A percentile compares a stretch with the other conserved stretches of the same genome.
Conservation (phyloP, 2,797 vertebrate genomes). For the Diglossa cyanea region DNA sequence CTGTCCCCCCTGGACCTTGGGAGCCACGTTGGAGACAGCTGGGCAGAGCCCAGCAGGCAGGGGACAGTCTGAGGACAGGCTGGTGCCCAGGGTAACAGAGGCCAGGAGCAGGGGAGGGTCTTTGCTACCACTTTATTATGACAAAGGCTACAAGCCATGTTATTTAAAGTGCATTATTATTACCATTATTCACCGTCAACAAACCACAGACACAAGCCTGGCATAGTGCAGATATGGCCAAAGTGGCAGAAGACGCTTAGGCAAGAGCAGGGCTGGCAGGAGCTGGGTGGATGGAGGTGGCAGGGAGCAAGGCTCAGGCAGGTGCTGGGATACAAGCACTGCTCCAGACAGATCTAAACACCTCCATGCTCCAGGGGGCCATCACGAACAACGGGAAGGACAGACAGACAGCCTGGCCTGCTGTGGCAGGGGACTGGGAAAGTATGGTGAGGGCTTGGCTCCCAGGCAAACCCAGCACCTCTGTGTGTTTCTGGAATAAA, state of each 20-base stretch:
- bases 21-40: rapidly evolving
- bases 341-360: slow-evolving; percentile 22
- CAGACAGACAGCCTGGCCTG: not conserved
- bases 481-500: rapidly evolving
- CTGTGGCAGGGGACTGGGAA: not conserved
- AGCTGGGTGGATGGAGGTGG: not conserved
- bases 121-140: slow-evolving; percentile 76
- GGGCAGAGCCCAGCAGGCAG: not conserved
- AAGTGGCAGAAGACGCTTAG: not conserved
- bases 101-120: not conserved
- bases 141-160: slow-evolving; percentile 76
- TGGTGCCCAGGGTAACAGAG: not conserved
- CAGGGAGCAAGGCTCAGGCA: not conserved
- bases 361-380: not conserved
- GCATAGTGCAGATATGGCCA: slow-evolving; percentile 10
- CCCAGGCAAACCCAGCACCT: not conserved
- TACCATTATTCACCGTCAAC: slow-evolving; percentile 56
- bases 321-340: not conserved
- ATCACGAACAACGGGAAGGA: rapidly evolving
- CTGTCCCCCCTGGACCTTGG: rapidly evolving
- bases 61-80: not conserved
- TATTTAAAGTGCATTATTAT: slow-evolving; percentile 77
- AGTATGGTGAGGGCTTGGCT: not conserved
- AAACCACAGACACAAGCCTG: slow-evolving; percentile 66
- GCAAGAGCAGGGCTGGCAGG: not conserved